Evolutionary conservation across 35 echinoderm and acorn worm genomes (phyloP), one percentile per base, ranked within the genome.

Genomic region (Ptychodera flava): DNA sequence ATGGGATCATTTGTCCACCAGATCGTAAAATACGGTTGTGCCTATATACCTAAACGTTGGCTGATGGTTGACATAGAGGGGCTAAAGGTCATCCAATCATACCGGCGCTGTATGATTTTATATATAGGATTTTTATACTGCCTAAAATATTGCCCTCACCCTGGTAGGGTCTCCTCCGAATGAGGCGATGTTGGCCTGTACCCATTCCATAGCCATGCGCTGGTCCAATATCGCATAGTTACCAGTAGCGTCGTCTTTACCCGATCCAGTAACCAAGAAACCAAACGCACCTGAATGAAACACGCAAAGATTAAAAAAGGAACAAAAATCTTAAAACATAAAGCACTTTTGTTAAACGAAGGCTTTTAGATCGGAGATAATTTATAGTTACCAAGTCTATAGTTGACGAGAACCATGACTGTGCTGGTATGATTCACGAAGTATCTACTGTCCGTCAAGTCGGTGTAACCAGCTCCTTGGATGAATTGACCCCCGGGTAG

Each of bases 301-400:
- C 30, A 83, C 28, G 37, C 1, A 82, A 82, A 82, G 0, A 16
- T 33, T 31, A 33, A 15, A 77, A 15, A n/a, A n/a, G 15, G n/a
- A 77, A n/a, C 75, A 15, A 15, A 77, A 15, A 15, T 15, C n/a
- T n/a, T n/a, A n/a, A n/a, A n/a, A n/a, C n/a, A n/a, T n/a, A n/a
- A n/a, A n/a, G n/a, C n/a, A n/a, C n/a, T n/a, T n/a, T n/a, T n/a
- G n/a, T n/a, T n/a, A n/a, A n/a, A n/a, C n/a, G n/a, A n/a, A n/a
- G n/a, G n/a, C n/a, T n/a, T n/a, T n/a, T n/a, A n/a, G n/a, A n/a
- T n/a, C n/a, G n/a, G n/a, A n/a, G n/a, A n/a, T n/a, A n/a, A n/a
- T n/a, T n/a, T n/a, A 38, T 35, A 87, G 84, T 76, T 37, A 91
- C 90, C 90, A 31, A 91, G 37, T 87, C 90, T 85, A 38, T 91